phyloP scores from a whole-genome alignment of 2,113 vertebrate genomes.

The Suricata suricatta region DNA sequence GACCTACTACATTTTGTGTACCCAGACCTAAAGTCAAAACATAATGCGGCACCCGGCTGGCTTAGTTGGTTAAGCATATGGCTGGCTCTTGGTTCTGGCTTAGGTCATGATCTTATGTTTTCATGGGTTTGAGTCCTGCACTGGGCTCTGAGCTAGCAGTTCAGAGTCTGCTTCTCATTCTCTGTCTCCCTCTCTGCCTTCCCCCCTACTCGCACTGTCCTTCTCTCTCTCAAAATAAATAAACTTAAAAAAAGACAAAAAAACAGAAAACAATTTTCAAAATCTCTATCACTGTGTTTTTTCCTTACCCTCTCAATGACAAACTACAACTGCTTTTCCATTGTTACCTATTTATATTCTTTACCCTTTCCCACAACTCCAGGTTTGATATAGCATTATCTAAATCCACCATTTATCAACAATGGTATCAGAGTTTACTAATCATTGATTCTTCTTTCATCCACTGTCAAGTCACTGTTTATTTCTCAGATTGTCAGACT shows the following conservation, averaged over 20 bases:
- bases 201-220: no score
- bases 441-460: slow-evolving; percentile 78
- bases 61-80: no score
- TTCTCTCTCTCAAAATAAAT: no score
- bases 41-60: background rate
- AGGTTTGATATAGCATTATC: background rate
- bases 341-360: background rate
- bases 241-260: background rate
- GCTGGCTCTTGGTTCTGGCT: no score
- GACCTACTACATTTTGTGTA: background rate
- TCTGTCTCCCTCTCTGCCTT: no score
- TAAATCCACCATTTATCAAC: slow-evolving; percentile 59
- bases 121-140: no score
- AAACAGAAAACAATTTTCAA: background rate
- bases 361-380: slow-evolving; percentile 60
- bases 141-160: no score
- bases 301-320: background rate
- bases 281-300: background rate
- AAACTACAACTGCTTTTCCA: background rate
- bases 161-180: no score
- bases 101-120: no score
- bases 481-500: slow-evolving; percentile 64
- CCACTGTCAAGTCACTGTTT: slow-evolving; percentile 74
- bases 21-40: slow-evolving; percentile 33
- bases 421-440: slow-evolving; percentile 61